Evolutionary conservation across 2,888 invertebrate genomes (phyloP).

Genomic region (Autographa pulchrina): DNA sequence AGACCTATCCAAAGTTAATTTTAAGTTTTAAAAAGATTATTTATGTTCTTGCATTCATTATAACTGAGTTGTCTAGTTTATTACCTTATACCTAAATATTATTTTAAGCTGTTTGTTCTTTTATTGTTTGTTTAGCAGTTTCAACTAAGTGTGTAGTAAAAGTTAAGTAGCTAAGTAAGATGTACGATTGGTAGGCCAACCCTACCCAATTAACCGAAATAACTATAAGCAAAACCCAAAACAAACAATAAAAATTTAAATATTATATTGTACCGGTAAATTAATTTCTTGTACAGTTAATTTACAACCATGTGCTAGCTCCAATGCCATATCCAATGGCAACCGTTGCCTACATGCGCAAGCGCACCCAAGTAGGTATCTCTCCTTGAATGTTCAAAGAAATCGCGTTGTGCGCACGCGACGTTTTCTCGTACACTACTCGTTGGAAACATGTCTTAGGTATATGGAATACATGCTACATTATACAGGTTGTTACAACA

Average conservation of each 20-base stretch:
- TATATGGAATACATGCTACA: conserved; percentile 46
- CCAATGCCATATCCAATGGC: conserved; percentile 55
- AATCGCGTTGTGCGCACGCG: conserved; percentile 82
- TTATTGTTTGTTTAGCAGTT: no score
- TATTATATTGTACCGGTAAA: background rate
- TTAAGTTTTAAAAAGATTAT: no score
- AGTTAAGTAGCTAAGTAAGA: no score
- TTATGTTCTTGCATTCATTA: no score
- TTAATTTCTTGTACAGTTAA: background rate
- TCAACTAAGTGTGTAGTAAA: no score
- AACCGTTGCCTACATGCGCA: conserved; percentile 35
- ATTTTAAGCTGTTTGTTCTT: no score
- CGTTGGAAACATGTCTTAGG: conserved; percentile 56
- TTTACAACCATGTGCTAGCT: conserved; percentile 30
- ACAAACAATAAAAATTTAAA: background rate
- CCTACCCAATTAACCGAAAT: no score
- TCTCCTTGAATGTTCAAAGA: conserved; percentile 86
- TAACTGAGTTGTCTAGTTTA: no score
- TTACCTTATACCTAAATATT: no score
- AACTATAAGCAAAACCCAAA: background rate
- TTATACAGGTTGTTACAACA: background rate
- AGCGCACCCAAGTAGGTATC: conserved; percentile 59
- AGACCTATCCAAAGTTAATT: background rate
- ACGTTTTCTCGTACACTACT: conserved; percentile 82
- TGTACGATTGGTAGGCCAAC: no score